Evolutionary conservation across 2,113 vertebrate species (phyloP).

Genomic region (Calypte anna): DNA sequence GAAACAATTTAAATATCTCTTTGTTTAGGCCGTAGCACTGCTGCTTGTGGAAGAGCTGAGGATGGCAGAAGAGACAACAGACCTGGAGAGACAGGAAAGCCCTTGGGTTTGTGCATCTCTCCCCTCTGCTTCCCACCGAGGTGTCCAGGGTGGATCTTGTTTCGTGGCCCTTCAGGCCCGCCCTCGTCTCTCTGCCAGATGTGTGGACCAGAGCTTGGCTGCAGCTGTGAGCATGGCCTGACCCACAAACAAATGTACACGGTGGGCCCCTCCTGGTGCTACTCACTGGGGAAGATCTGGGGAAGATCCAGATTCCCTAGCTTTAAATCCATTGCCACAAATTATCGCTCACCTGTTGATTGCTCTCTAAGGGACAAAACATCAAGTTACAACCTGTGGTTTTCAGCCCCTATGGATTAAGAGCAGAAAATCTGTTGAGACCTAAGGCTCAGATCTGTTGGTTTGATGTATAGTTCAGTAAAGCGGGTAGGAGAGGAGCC

Average conservation of each 20-base stretch:
- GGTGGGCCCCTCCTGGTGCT: neutral
- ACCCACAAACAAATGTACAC: accelerated
- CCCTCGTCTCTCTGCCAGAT: neutral
- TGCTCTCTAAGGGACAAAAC: constrained; percentile 49
- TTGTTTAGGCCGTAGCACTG: neutral
- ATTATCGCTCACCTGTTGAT: neutral
- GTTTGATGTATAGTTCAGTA: constrained; percentile 1
- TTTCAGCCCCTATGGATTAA: constrained; percentile 36
- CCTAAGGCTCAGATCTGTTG: constrained; percentile 10
- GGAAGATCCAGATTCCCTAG: neutral
- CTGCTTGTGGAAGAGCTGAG: neutral
- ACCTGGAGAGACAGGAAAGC: neutral
- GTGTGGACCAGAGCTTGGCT: neutral
- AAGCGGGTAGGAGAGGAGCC: neutral
- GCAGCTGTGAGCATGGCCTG: neutral
- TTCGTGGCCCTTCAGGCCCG: neutral
- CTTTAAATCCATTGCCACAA: neutral
- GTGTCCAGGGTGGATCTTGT: neutral
- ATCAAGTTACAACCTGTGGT: constrained; percentile 48
- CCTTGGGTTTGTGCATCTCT: neutral
- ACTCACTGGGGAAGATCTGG: neutral
- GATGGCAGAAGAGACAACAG: neutral
- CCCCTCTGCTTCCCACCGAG: neutral
- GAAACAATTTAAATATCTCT: neutral
- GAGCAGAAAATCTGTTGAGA: constrained; percentile 53